A percentile compares a stretch with the other conserved stretches of the same genome.
Evolutionary conservation across 2,797 vertebrate genomes (phyloP).

Genomic region (Myripristis murdjan): DNA sequence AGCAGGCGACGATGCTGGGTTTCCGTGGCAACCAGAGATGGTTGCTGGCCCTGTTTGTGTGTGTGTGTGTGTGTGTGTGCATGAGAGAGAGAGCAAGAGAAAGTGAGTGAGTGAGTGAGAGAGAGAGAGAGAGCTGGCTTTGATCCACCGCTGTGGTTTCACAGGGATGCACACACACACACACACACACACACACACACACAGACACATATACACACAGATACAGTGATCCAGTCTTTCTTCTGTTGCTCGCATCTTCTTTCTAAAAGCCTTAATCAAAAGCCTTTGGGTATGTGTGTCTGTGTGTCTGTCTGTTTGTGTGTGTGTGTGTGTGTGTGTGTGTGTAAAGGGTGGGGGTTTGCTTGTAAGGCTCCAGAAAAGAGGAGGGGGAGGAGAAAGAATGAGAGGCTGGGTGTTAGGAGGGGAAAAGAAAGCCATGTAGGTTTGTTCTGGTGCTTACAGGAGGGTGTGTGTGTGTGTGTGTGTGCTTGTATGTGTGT

Average conservation of each 20-base stretch:
- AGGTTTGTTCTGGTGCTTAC: background rate
- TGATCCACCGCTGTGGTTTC: conserved; percentile 58
- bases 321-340: background rate
- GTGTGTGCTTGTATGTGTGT: background rate
- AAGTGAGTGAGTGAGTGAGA: too few species aligned
- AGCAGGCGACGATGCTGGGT: conserved; percentile 69
- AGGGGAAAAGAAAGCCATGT: background rate
- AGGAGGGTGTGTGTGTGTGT: background rate
- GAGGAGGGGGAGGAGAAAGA: background rate
- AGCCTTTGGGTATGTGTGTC: background rate
- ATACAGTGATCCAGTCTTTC: conserved; percentile 10
- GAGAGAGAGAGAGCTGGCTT: conserved; percentile 39
- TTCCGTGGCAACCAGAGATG: conserved; percentile 71
- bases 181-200: conserved; percentile 5
- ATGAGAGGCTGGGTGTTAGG: background rate
- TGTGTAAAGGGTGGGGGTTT: too few species aligned
- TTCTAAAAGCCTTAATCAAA: conserved; percentile 18
- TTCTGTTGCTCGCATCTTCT: conserved; percentile 17
- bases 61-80: background rate
- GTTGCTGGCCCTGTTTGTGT: conserved; percentile 47
- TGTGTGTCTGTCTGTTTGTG: too few species aligned
- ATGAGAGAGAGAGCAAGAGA: too few species aligned
- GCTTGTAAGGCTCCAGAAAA: background rate
- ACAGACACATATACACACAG: background rate
- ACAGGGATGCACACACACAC: conserved; percentile 34